Evolutionary conservation across 2,888 invertebrate species (phyloP), one percentile per base, ranked within the genome.

Genomic region (Thymelicus acteon): DNA sequence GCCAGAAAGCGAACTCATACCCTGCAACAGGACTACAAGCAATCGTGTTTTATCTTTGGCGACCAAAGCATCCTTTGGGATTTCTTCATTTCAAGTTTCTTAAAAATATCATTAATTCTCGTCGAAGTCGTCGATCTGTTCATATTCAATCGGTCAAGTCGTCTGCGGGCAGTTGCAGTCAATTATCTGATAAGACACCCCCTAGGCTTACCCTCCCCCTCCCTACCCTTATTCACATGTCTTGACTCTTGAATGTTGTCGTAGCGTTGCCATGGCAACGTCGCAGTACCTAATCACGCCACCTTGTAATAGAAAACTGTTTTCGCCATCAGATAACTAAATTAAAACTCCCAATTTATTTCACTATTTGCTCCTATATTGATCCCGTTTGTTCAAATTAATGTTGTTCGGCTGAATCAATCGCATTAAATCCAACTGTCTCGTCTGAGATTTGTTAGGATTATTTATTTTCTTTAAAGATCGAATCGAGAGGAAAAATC

Each of bases 131-230:
- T 31, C 31, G 19, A 10, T 47, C 6, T n/a, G 8, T 7, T 58
- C 40, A 31, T 44, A 47, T 47, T 65, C 57, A 47, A 47, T 52
- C 15, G 52, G 24, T 44, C 44, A 44, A 44, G 12, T 57, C 48
- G 48, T 57, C n/a, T 49, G 39, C 40, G 31, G 64, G 4, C 71
- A 69, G 70, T 64, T 63, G 72, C 84, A 88, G 82, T 84, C 89
- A 89, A 91, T 91, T 91, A 91, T 91, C 88, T 88, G 91, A 91
- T 91, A 91, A 89, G 87, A 78, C 76, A 77, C 78, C 4, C 82
- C 79, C 80, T 81, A 31, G 12, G 15, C 84, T 83, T 82, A 78
- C 80, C 77, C 77, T 75, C 39, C 31, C 7, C n/a, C 1, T 39
- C 47, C 37, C 37, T 12, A 44, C 65, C 49, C 44, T 6, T 31